Evolutionary conservation across 2,888 invertebrate genomes (phyloP).

Genomic region (Machimus rusticus): DNA sequence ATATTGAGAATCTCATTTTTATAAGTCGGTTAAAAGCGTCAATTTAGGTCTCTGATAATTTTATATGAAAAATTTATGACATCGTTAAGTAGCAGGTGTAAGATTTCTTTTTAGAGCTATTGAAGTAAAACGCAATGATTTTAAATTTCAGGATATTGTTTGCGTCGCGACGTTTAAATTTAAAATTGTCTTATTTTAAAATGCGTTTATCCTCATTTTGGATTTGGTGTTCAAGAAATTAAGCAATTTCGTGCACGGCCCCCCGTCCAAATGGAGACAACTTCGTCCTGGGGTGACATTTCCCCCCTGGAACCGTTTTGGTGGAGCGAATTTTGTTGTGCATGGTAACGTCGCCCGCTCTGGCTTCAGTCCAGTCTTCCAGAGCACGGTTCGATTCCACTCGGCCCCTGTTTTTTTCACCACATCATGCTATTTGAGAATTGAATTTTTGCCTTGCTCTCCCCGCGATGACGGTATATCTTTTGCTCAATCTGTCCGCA

Average conservation of each 20-base stretch:
- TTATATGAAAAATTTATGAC: too few relatives aligned
- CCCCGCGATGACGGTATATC: constrained; percentile 21
- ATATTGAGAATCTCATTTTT: too few relatives aligned
- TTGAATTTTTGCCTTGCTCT: constrained; percentile 6
- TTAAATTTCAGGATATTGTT: neutral
- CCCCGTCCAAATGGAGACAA: neutral
- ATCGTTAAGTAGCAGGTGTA: too few relatives aligned
- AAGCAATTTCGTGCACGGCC: neutral
- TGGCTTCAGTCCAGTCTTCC: neutral
- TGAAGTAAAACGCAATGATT: too few relatives aligned
- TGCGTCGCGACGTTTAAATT: neutral
- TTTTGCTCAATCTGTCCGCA: constrained; percentile 34
- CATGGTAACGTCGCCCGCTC: neutral
- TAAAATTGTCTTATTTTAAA: neutral
- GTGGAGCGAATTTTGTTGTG: neutral
- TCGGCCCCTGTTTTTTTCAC: neutral
- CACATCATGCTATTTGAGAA: neutral
- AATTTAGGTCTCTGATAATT: too few relatives aligned
- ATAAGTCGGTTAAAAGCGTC: too few relatives aligned
- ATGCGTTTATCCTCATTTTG: neutral
- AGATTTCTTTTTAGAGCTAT: too few relatives aligned
- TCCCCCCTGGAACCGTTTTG: neutral
- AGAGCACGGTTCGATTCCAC: neutral
- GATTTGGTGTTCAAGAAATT: neutral
- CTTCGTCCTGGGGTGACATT: neutral